Conservation (phyloP, 2,113 vertebrate genomes). For the Fregetta grallaria region DNA sequence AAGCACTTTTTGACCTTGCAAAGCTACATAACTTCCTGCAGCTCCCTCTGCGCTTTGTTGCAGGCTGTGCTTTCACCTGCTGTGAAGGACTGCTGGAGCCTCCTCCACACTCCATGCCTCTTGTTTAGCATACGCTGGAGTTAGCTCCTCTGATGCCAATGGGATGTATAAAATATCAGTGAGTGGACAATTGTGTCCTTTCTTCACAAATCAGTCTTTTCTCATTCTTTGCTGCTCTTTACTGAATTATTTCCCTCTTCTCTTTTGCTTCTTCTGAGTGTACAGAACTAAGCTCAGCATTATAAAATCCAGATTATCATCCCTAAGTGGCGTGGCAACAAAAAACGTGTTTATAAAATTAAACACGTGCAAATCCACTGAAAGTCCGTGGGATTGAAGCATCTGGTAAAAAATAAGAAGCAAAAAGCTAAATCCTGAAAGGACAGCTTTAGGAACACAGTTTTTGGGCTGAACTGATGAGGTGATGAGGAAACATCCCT, state of each 20-base stretch:
- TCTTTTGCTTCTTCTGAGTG: neutral
- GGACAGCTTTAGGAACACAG: neutral
- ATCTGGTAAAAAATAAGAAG: neutral
- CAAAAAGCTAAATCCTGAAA: neutral
- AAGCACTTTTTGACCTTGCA: neutral
- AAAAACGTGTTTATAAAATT: neutral
- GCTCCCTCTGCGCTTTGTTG: fast-evolving
- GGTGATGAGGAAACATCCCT: neutral
- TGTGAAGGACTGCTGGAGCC: neutral
- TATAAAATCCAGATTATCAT: neutral
- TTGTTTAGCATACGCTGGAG: neutral
- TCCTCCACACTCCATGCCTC: neutral
- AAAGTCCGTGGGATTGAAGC: neutral
- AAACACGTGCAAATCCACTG: neutral
- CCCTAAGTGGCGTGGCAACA: neutral
- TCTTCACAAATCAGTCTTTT: neutral
- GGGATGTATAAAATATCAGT: neutral
- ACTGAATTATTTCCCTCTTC: neutral
- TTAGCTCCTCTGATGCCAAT: neutral
- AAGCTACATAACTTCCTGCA: neutral
- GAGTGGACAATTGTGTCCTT: neutral
- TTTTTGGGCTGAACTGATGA: neutral
- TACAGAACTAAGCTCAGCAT: neutral
- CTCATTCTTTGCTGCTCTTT: neutral
- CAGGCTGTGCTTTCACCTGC: neutral